These are phyloP conservation scores for Pseudococcus jackbeardsleyi DNA, from an alignment of 2,888 invertebrate species.

Conservation along the genomic window DNA sequence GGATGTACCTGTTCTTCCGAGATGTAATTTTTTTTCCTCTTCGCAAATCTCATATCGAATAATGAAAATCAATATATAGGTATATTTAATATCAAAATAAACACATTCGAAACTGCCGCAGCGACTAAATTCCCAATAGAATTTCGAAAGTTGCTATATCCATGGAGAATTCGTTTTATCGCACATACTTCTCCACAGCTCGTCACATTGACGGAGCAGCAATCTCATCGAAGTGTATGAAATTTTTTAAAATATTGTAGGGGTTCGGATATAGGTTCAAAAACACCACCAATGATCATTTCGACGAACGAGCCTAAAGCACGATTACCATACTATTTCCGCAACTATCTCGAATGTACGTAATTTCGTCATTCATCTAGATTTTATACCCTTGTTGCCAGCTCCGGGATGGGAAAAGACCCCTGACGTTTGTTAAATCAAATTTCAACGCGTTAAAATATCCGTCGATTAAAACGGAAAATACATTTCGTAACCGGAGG, in stretches of 20 bases:
- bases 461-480: slow-evolving; percentile 5
- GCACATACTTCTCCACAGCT: not conserved
- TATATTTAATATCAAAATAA: slow-evolving; percentile 24
- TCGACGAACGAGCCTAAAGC: not conserved
- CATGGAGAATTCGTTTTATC: not conserved
- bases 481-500: slow-evolving; percentile 3
- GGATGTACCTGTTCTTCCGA: not conserved
- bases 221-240: not conserved
- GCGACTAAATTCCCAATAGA: not conserved
- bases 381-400: not conserved
- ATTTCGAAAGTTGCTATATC: not conserved
- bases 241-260: not conserved
- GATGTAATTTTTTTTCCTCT: not conserved
- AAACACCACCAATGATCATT: not conserved
- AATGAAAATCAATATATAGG: not conserved
- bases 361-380: not conserved
- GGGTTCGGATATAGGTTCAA: not conserved
- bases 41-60: not conserved
- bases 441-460: slow-evolving; percentile 29
- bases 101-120: not conserved
- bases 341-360: not conserved
- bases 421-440: slow-evolving; percentile 3
- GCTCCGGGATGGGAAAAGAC: not conserved
- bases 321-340: not conserved
- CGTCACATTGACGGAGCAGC: not conserved